Conservation (phyloP, 2,888 invertebrate genomes). For the Acleris holmiana region DNA sequence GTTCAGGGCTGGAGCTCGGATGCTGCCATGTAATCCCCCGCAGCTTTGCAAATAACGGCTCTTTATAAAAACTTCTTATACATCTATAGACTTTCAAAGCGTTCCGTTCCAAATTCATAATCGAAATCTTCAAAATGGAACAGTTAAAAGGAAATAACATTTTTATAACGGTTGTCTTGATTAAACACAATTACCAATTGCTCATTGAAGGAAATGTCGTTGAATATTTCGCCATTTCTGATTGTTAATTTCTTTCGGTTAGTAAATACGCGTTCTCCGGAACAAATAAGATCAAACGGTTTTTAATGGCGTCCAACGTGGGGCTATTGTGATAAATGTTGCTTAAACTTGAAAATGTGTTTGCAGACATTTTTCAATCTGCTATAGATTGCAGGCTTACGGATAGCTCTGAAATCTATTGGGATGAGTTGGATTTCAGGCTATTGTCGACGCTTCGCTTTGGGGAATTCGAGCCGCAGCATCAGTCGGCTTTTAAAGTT, state of each 20-base stretch:
- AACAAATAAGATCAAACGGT: not conserved
- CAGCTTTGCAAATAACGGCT: not conserved
- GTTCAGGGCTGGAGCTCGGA: constrained; percentile 2
- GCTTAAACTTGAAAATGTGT: constrained; percentile 15
- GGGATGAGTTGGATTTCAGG: constrained; percentile 38
- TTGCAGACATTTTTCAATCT: constrained; percentile 32
- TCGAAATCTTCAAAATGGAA: constrained; percentile 12
- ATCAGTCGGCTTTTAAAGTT: constrained; percentile 20
- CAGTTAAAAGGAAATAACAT: constrained; percentile 7
- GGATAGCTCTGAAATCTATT: constrained; percentile 39
- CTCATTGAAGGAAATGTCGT: constrained; percentile 8
- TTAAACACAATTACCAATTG: constrained; percentile 11
- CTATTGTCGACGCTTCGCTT: constrained; percentile 42
- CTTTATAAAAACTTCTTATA: not conserved
- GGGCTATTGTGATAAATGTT: constrained; percentile 11
- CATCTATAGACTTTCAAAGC: too few relatives aligned
- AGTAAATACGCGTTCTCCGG: not conserved
- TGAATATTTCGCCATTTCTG: constrained; percentile 1
- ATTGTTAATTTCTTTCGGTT: constrained; percentile 4
- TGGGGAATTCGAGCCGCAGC: constrained; percentile 23
- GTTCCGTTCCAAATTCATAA: not conserved
- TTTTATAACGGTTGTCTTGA: constrained; percentile 11
- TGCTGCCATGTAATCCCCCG: constrained; percentile 12
- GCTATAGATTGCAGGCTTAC: constrained; percentile 18
- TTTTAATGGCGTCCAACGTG: constrained; percentile 19